Evolutionary conservation across 2,113 vertebrate species (phyloP), one percentile per base, ranked within the genome.

Genomic region (Chaetura pelagica): DNA sequence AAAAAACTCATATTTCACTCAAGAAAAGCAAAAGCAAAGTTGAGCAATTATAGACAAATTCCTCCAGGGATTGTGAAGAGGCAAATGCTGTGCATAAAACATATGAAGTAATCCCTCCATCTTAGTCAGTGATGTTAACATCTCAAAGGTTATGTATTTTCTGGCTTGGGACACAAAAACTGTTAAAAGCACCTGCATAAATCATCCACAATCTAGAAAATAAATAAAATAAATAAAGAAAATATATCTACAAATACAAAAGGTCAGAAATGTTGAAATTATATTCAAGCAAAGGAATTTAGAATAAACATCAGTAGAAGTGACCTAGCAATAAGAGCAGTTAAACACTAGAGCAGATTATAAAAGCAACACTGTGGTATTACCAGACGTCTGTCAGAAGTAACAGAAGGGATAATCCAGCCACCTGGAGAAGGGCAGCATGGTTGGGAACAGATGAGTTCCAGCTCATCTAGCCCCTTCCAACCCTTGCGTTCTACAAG

Each of bases 371-470:
- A 30, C 5, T 13, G 6, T 30, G 14, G 10, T 14, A 78, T 89
- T 85, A 74, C 38, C 32, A 86, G 34, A 42, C 4, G 4, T 62
- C 35, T 46, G 24, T 79, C 67, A 85, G 32, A 63, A 75, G n/a
- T 46, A 62, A 67, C 24, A 71, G 16, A 52, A 77, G 8, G 14
- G 13, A 6, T 1, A 3, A 67, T 75, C 27, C 5, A 0, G 5
- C 3, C 0, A 0, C 20, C 26, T 30, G 18, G 64, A 75, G 63
- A 44, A 11, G 18, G 7, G 12, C 3, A 12, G 19, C 16, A 57
- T 2, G 20, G 22, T 40, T 15, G 3, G 12, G 7, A 71, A 44
- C 1, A 54, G 8, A 40, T 18, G 22, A 51, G 6, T 58, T 42
- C 40, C 40, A 42, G 14, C 40, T 42, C 40, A 42, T 42, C 40